Evolutionary conservation across 2,797 vertebrate genomes (phyloP).

Genomic region (Tolypeutes matacus): DNA sequence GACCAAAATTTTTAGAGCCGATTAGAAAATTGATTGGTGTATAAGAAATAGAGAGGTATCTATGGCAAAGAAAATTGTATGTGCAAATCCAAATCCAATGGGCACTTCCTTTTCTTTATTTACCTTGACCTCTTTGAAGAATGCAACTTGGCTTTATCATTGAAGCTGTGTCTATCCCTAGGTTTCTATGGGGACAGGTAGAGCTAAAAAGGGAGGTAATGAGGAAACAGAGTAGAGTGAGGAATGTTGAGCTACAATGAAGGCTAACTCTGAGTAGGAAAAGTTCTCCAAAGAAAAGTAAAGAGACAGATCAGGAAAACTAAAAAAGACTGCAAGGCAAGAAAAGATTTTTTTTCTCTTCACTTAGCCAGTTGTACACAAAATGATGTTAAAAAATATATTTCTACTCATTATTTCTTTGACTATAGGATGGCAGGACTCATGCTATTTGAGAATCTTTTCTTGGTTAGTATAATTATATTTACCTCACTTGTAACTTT

Average conservation of each 20-base stretch:
- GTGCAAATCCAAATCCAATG: neutral
- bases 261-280: neutral
- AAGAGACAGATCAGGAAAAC: neutral
- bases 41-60: neutral
- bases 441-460: neutral
- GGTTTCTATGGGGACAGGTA: neutral
- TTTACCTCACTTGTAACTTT: neutral
- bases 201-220: neutral
- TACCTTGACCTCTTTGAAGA: neutral
- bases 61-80: neutral
- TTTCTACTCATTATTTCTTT: neutral
- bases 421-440: neutral
- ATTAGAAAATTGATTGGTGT: neutral
- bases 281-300: neutral
- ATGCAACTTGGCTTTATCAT: neutral
- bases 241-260: neutral
- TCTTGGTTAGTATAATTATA: neutral
- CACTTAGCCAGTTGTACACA: neutral
- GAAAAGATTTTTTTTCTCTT: neutral
- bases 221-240: neutral
- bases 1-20: neutral
- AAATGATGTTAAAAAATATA: neutral
- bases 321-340: neutral
- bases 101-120: neutral
- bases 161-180: neutral